Conservation (phyloP, 2,113 vertebrate species). For the Campylorhamphus procurvoides region DNA sequence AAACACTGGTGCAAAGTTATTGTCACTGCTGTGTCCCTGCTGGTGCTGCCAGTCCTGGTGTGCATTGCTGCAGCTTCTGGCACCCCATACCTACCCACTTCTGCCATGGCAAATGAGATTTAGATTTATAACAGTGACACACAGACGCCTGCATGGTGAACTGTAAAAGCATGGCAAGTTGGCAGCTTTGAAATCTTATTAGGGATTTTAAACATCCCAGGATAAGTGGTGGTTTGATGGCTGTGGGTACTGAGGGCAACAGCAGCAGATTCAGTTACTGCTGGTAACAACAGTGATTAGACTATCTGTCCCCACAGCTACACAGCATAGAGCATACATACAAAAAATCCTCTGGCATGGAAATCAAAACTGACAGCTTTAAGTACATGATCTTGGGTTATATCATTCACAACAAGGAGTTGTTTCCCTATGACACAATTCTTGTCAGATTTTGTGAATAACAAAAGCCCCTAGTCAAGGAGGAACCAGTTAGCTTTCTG, state of each 20-base stretch:
- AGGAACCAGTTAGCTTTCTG: background rate
- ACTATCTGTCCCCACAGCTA: background rate
- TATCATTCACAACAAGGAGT: background rate
- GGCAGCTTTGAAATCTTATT: background rate
- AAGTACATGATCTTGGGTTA: background rate
- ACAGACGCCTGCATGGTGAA: background rate
- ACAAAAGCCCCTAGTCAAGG: background rate
- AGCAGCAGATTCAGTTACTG: background rate
- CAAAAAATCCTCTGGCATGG: background rate
- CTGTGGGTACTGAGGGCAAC: background rate
- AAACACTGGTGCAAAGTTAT: background rate
- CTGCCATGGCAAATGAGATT: background rate
- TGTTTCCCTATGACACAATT: background rate
- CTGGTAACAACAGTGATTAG: background rate
- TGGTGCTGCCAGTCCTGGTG: background rate
- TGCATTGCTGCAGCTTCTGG: background rate
- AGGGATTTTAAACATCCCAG: background rate
- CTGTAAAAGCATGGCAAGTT: background rate
- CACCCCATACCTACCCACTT: background rate
- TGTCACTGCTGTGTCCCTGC: accelerated
- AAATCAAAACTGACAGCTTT: background rate
- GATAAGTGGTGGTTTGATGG: background rate
- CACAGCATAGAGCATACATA: background rate
- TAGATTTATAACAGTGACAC: background rate
- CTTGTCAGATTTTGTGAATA: background rate